Evolutionary conservation across 2,888 invertebrate genomes (phyloP).

Genomic region (Cheilosia urbana): DNA sequence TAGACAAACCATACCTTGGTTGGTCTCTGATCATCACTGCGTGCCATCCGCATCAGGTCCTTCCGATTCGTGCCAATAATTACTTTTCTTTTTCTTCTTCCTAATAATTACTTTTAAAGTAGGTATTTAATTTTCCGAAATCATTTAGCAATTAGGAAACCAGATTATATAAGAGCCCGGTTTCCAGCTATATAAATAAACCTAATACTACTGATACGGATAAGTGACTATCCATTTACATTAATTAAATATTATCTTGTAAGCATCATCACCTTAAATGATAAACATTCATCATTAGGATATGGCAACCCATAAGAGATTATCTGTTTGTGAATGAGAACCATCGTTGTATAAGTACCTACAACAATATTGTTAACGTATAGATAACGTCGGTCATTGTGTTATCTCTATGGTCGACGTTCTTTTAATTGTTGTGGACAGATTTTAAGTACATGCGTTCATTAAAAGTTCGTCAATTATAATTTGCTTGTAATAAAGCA

Average conservation of each 20-base stretch:
- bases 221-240: not conserved
- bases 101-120: too few relatives aligned
- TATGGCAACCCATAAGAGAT: conserved; percentile 42
- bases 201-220: not conserved
- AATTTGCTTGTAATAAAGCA: conserved; percentile 11
- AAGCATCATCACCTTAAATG: conserved; percentile 17
- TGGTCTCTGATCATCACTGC: too few relatives aligned
- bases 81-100: too few relatives aligned
- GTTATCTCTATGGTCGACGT: not conserved
- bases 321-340: conserved; percentile 40
- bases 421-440: conserved; percentile 26
- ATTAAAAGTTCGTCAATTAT: conserved; percentile 33
- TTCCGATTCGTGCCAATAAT: too few relatives aligned
- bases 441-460: conserved; percentile 7
- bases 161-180: too few relatives aligned
- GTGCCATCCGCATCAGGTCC: too few relatives aligned
- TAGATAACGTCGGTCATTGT: conserved; percentile 15
- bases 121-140: too few relatives aligned
- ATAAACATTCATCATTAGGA: conserved; percentile 7
- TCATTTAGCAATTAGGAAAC: too few relatives aligned
- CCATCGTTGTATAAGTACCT: conserved; percentile 12
- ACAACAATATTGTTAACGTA: conserved; percentile 41
- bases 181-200: too few relatives aligned
- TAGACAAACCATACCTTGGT: too few relatives aligned
- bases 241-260: conserved; percentile 12